These are phyloP conservation scores for Drosophila histrio DNA, from an alignment of 2,888 invertebrate species.

Conservation along the genomic window DNA sequence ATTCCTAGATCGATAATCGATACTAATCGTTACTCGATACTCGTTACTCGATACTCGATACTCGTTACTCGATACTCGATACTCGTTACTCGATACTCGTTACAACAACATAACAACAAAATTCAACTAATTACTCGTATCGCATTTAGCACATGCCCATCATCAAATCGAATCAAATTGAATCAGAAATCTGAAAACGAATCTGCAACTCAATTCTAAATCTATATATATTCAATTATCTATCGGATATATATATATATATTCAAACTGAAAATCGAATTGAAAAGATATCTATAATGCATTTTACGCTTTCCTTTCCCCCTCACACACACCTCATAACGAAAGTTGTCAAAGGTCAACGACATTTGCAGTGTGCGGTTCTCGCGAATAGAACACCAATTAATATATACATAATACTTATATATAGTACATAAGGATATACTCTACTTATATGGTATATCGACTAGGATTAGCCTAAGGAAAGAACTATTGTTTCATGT, in stretches of 20 bases:
- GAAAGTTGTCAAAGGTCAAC: constrained; percentile 35
- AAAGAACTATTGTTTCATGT: constrained; percentile 77
- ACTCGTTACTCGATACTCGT: constrained; percentile 19
- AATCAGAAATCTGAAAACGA: constrained; percentile 12
- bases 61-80: constrained; percentile 20
- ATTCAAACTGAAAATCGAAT: not conserved
- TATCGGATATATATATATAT: not conserved
- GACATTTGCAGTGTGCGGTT: constrained; percentile 67
- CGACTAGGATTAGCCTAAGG: constrained; percentile 52
- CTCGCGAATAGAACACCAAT: constrained; percentile 70
- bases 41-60: constrained; percentile 32
- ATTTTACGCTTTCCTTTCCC: constrained; percentile 72
- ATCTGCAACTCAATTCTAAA: constrained; percentile 12
- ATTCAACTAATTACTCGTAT: constrained; percentile 12
- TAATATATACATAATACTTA: constrained; percentile 58
- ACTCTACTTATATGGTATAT: constrained; percentile 25
- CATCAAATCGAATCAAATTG: constrained; percentile 21
- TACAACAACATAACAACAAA: constrained; percentile 17
- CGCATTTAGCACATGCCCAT: too few relatives aligned
- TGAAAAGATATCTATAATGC: constrained; percentile 44
- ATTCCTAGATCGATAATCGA: constrained; percentile 79
- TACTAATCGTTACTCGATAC: constrained; percentile 13
- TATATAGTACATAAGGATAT: constrained; percentile 43
- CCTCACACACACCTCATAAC: constrained; percentile 11
- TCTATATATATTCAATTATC: constrained; percentile 2